phyloP scores from a whole-genome alignment of 2,888 invertebrate species.

The Cataglyphis cursor region DNA sequence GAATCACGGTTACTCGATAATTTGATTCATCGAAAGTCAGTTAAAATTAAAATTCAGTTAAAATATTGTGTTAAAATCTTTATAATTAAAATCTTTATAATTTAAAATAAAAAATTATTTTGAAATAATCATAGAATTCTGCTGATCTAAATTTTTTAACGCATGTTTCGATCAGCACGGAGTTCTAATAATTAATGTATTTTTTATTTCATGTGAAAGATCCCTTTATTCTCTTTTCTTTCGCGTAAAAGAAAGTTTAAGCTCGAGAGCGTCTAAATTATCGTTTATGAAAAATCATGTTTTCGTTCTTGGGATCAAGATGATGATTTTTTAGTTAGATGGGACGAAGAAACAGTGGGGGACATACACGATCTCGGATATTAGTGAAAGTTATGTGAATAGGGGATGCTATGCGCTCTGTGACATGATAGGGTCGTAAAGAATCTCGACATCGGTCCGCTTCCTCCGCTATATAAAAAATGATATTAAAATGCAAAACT shows the following conservation, averaged over 20 bases:
- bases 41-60: background rate
- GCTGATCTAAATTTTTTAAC: background rate
- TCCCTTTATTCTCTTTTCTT: background rate
- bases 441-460: constrained; percentile 16
- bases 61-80: background rate
- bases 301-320: constrained; percentile 16
- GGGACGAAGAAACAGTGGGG: constrained; percentile 71
- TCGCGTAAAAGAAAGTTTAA: background rate
- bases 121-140: background rate
- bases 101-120: background rate
- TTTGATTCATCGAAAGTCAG: background rate
- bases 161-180: background rate
- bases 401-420: constrained; percentile 60
- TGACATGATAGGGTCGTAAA: constrained; percentile 58
- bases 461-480: constrained; percentile 13
- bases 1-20: background rate
- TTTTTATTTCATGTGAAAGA: background rate
- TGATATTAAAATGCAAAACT: constrained; percentile 53
- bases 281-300: constrained; percentile 23
- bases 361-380: constrained; percentile 66
- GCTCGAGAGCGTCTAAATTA: background rate
- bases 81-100: background rate
- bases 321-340: constrained; percentile 58
- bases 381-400: constrained; percentile 69
- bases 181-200: background rate